Evolutionary conservation across 2,113 vertebrate genomes (phyloP).

Genomic region (Peromyscus maniculatus): DNA sequence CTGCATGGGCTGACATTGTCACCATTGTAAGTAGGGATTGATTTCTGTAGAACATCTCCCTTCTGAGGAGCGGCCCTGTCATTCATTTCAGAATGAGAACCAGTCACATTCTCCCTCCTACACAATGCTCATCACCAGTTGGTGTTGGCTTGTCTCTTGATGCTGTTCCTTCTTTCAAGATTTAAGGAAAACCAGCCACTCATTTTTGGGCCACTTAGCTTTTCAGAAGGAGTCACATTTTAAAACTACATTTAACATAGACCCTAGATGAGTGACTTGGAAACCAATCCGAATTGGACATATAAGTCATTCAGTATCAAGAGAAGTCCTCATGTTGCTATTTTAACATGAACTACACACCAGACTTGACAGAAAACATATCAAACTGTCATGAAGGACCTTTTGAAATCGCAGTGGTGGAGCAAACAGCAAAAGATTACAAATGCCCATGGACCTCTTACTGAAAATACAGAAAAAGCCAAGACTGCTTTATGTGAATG

Average conservation of each 20-base stretch:
- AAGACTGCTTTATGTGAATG: conserved; percentile 82
- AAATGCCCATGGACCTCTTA: conserved; percentile 82
- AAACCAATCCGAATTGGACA: conserved; percentile 79
- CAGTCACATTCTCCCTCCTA: neutral
- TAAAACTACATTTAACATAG: conserved; percentile 81
- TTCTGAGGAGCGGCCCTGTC: neutral
- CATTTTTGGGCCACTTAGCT: conserved; percentile 83
- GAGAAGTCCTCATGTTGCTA: conserved; percentile 72
- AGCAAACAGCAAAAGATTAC: neutral
- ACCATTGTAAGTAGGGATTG: neutral
- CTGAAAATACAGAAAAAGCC: conserved; percentile 87
- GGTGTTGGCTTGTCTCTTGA: neutral
- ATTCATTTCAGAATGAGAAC: neutral
- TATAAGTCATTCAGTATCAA: conserved; percentile 77
- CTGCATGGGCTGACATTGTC: neutral
- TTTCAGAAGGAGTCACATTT: conserved; percentile 75
- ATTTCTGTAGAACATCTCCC: conserved; percentile 4
- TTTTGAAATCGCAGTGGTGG: conserved; percentile 81
- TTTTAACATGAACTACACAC: conserved; percentile 54
- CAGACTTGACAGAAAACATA: conserved; percentile 82
- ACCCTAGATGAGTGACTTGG: conserved; percentile 79
- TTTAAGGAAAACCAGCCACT: conserved; percentile 59
- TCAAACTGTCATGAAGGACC: conserved; percentile 85
- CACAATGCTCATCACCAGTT: neutral
- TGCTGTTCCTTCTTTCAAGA: neutral